These are phyloP conservation scores for Scrobipalpa atriplicella DNA, from an alignment of 2,888 invertebrate genomes.

Conservation along the genomic window DNA sequence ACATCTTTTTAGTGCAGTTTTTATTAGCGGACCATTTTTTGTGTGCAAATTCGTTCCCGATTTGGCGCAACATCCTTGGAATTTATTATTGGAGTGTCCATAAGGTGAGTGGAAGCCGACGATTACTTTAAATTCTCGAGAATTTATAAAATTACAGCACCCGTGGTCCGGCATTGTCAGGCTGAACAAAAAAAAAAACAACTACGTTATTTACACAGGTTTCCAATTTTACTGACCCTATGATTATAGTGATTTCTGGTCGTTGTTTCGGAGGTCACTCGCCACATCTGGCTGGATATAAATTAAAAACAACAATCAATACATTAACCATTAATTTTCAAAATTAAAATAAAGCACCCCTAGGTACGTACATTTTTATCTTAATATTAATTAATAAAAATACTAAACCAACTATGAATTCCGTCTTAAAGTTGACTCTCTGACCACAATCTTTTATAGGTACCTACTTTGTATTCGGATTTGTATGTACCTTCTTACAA, in stretches of 20 bases:
- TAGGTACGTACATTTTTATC: too few relatives aligned
- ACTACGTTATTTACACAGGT: not conserved
- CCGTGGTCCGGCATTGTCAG: not conserved
- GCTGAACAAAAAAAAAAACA: not conserved
- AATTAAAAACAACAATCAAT: too few relatives aligned
- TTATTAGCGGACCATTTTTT: slow-evolving; percentile 58
- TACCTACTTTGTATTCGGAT: too few relatives aligned
- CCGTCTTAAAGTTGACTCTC: too few relatives aligned
- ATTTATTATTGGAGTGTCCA: slow-evolving; percentile 45
- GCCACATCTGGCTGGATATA: not conserved
- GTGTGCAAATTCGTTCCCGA: slow-evolving; percentile 54
- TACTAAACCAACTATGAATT: too few relatives aligned
- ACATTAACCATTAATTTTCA: too few relatives aligned
- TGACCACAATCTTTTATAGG: too few relatives aligned
- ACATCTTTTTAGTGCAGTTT: slow-evolving; percentile 53
- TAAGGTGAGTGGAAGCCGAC: slow-evolving; percentile 55
- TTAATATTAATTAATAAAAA: too few relatives aligned
- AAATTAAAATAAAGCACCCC: too few relatives aligned
- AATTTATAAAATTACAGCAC: not conserved
- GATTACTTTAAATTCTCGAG: not conserved
- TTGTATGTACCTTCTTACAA: too few relatives aligned
- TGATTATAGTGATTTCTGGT: not conserved
- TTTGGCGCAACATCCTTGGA: slow-evolving; percentile 55
- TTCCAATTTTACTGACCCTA: not conserved
- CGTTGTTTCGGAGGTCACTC: not conserved